Evolutionary conservation across 2,888 invertebrate species (phyloP).

Genomic region (Podotricha telesiphe): DNA sequence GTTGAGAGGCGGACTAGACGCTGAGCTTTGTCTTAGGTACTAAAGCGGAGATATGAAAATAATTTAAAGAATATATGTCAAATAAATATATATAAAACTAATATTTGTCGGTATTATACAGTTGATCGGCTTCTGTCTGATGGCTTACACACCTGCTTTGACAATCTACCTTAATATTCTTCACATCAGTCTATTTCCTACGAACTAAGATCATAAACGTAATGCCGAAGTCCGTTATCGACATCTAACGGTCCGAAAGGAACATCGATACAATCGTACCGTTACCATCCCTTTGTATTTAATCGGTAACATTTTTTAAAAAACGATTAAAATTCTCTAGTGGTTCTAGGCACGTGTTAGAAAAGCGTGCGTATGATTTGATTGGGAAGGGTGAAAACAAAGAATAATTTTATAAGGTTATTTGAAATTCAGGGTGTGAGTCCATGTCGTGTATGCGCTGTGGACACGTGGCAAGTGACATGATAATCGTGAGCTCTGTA

Average conservation of each 20-base stretch:
- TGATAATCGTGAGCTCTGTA: conserved; percentile 77
- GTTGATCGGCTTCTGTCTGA: neutral
- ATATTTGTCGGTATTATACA: neutral
- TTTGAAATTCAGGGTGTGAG: conserved; percentile 75
- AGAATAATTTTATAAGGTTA: conserved; percentile 74
- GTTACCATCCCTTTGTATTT: conserved; percentile 63
- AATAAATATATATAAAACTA: neutral
- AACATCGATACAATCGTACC: conserved; percentile 56
- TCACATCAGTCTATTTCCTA: conserved; percentile 21
- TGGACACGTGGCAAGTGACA: conserved; percentile 79
- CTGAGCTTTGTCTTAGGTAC: no score
- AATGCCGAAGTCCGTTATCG: conserved; percentile 36
- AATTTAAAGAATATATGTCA: no score
- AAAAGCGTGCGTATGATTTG: conserved; percentile 68
- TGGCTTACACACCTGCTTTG: neutral
- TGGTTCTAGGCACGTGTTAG: conserved; percentile 66
- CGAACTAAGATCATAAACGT: conserved; percentile 31
- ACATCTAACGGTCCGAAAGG: conserved; percentile 50
- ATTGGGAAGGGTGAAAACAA: conserved; percentile 78
- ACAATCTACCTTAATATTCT: conserved; percentile 4
- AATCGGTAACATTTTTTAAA: conserved; percentile 58
- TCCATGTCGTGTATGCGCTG: conserved; percentile 73
- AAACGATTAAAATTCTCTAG: conserved; percentile 68
- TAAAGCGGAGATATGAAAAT: no score
- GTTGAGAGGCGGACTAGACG: no score